These are phyloP conservation scores for Colletes collaris DNA, from an alignment of 2,888 invertebrate genomes.

Conservation along the genomic window DNA sequence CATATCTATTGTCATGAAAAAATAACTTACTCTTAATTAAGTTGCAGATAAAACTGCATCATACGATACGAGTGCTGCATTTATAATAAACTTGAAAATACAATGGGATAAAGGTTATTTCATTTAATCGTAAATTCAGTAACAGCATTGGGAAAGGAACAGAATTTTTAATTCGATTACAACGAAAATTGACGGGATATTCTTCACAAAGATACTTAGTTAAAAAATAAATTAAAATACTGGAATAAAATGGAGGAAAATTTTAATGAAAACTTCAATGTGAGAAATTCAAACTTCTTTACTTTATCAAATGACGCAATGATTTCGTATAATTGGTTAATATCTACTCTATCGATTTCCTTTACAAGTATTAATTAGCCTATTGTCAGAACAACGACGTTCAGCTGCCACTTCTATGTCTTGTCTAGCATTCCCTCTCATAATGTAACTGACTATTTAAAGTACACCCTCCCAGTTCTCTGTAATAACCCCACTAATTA, in stretches of 20 bases:
- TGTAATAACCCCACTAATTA: slow-evolving; percentile 20
- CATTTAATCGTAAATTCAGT: too few species aligned
- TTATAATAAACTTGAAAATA: too few species aligned
- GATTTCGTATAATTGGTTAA: neutral
- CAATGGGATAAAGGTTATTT: too few species aligned
- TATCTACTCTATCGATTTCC: neutral
- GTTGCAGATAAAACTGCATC: too few species aligned
- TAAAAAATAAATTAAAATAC: neutral
- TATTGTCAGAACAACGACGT: slow-evolving; percentile 1
- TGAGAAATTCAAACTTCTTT: neutral
- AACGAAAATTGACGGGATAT: neutral
- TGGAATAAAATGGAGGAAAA: neutral
- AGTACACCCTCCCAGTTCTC: neutral
- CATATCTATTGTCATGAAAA: too few species aligned
- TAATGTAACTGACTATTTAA: slow-evolving; percentile 6
- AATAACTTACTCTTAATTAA: too few species aligned
- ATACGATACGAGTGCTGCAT: too few species aligned
- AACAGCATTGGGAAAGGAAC: too few species aligned
- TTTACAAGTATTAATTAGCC: slow-evolving; percentile 25
- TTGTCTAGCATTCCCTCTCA: neutral
- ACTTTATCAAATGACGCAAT: neutral
- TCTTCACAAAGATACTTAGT: neutral
- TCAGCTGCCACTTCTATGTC: neutral
- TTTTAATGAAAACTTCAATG: neutral
- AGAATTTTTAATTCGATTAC: neutral